These are phyloP conservation scores for Heteromyza rotundicornis DNA, from an alignment of 2,888 invertebrate species.

Conservation along the genomic window DNA sequence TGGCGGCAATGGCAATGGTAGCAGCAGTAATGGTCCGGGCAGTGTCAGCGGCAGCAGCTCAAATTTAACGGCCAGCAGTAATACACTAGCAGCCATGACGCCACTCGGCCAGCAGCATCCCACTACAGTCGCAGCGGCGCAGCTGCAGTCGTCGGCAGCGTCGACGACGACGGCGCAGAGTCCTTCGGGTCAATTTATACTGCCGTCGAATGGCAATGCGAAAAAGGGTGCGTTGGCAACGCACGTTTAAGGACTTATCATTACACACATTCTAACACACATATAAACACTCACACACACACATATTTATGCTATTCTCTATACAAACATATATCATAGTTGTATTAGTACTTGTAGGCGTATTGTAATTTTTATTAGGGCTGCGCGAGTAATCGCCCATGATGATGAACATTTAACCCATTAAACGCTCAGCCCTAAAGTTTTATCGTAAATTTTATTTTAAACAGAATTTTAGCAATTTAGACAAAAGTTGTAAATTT, in stretches of 20 bases:
- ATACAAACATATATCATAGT: conserved; percentile 4
- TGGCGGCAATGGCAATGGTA: conserved; percentile 46
- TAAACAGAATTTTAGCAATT: conserved; percentile 22
- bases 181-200: conserved; percentile 62
- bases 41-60: conserved; percentile 68
- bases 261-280: conserved; percentile 48
- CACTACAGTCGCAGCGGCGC: conserved; percentile 62
- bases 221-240: conserved; percentile 67
- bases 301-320: neutral
- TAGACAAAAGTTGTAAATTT: conserved; percentile 11
- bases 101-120: conserved; percentile 66
- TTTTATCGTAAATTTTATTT: conserved; percentile 15
- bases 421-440: neutral
- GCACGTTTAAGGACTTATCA: conserved; percentile 65
- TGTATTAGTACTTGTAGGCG: neutral
- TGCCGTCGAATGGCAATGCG: conserved; percentile 62
- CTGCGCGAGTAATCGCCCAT: neutral
- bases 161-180: conserved; percentile 71
- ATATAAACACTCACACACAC: conserved; percentile 10
- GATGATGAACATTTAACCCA: conserved; percentile 14
- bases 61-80: conserved; percentile 58
- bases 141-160: conserved; percentile 65
- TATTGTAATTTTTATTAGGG: too few relatives aligned
- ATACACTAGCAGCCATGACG: conserved; percentile 56
- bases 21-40: conserved; percentile 64